These are phyloP conservation scores for Tachysurus vachellii DNA, from an alignment of 2,113 vertebrate species.

Conservation along the genomic window DNA sequence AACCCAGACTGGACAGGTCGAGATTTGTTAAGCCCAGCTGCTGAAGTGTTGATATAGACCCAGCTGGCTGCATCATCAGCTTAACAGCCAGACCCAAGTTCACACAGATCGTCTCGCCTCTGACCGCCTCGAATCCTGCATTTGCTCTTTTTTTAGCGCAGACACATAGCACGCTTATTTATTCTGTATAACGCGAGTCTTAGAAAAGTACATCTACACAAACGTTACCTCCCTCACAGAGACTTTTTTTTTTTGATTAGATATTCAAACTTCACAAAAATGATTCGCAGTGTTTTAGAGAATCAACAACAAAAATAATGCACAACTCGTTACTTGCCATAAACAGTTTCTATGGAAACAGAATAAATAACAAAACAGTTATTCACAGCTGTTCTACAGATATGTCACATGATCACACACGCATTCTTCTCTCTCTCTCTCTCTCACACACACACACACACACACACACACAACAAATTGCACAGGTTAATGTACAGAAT, in stretches of 20 bases:
- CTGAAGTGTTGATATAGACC: too few relatives aligned
- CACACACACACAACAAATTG: neutral
- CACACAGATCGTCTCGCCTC: neutral
- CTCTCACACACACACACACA: neutral
- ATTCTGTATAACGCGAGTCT: neutral
- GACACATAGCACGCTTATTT: neutral
- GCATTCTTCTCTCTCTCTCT: neutral
- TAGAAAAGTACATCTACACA: constrained; percentile 7
- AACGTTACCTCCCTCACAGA: neutral
- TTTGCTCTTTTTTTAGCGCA: neutral
- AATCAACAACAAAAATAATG: constrained; percentile 66
- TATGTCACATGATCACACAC: constrained; percentile 14
- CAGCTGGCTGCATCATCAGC: neutral
- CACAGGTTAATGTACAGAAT: constrained; percentile 7
- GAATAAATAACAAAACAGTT: constrained; percentile 83
- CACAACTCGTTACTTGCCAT: constrained; percentile 88
- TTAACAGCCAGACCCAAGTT: neutral
- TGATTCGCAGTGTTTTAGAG: constrained; percentile 28
- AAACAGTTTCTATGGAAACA: constrained; percentile 95
- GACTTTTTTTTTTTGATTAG: neutral
- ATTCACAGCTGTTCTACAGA: constrained; percentile 57
- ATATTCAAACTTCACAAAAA: constrained; percentile 11
- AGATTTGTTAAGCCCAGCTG: constrained; percentile 2
- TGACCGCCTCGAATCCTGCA: neutral
- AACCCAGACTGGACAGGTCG: neutral